Evolutionary conservation across 2,797 vertebrate genomes (phyloP).

Genomic region (Phoeniculus purpureus): DNA sequence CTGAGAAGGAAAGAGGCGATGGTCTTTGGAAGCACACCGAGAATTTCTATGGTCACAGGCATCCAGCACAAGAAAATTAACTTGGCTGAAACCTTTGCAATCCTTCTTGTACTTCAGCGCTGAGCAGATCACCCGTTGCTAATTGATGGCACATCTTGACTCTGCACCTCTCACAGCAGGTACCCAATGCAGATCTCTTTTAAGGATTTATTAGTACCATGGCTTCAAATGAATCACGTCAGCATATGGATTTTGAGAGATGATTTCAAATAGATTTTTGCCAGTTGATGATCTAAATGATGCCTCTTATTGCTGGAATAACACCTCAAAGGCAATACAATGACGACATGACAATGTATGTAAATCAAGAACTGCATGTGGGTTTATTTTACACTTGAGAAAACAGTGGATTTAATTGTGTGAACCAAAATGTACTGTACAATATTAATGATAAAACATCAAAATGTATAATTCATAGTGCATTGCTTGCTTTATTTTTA

Average conservation of each 20-base stretch:
- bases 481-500: conserved; percentile 86
- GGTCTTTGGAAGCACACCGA: not conserved
- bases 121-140: not conserved
- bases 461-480: conserved; percentile 91
- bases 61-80: not conserved
- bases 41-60: not conserved
- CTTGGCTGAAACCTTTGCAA: not conserved
- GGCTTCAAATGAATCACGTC: conserved; percentile 33
- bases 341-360: conserved; percentile 84
- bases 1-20: not conserved
- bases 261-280: conserved; percentile 39
- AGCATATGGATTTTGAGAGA: conserved; percentile 31
- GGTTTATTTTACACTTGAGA: conserved; percentile 99
- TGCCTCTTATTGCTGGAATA: conserved; percentile 64
- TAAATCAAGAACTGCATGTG: conserved; percentile 97
- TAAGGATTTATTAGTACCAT: conserved; percentile 21
- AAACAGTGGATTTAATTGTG: conserved; percentile 94
- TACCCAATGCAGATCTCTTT: conserved; percentile 18
- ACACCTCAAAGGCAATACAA: conserved; percentile 82
- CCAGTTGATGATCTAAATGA: conserved; percentile 52
- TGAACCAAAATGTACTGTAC: conserved; percentile 90
- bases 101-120: not conserved
- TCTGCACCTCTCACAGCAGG: not conserved
- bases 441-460: conserved; percentile 94
- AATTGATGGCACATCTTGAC: not conserved